A percentile compares a stretch with the other conserved stretches of the same genome.
Conservation (phyloP, 2,888 invertebrate genomes). For the Hedya salicella region DNA sequence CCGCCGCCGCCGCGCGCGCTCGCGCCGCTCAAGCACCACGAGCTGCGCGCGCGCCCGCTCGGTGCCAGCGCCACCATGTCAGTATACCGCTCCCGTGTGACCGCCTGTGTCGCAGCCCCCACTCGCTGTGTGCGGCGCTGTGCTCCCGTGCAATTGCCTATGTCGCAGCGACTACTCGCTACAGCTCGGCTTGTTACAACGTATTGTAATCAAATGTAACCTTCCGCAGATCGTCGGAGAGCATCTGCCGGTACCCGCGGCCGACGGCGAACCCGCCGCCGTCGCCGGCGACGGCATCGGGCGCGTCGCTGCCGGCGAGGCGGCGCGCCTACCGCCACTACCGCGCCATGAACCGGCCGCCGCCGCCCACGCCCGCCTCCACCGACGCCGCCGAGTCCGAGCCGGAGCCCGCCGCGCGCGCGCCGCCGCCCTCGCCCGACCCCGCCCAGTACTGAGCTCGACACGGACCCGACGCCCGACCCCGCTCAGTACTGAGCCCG, state of each 20-base stretch:
- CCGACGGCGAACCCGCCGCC: conserved; percentile 95
- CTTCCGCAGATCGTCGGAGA: conserved; percentile 85
- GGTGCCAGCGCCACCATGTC: too few species aligned
- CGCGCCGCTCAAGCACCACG: too few species aligned
- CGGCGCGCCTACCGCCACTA: conserved; percentile 92
- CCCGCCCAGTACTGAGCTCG: conserved; percentile 57
- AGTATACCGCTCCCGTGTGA: too few species aligned
- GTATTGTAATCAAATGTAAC: too few species aligned
- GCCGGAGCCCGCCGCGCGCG: conserved; percentile 89
- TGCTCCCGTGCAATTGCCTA: too few species aligned
- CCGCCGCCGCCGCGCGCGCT: too few species aligned
- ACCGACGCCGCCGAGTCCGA: conserved; percentile 97
- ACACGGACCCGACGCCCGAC: conserved; percentile 91
- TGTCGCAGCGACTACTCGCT: too few species aligned
- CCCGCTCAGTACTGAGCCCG: conserved; percentile 57
- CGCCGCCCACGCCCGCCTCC: conserved; percentile 97
- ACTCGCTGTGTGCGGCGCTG: too few species aligned
- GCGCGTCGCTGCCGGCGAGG: conserved; percentile 88
- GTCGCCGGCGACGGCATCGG: conserved; percentile 84
- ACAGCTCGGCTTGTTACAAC: too few species aligned
- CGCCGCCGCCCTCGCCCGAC: conserved; percentile 95
- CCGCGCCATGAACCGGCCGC: conserved; percentile 93
- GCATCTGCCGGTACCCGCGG: conserved; percentile 89
- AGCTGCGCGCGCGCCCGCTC: too few species aligned
- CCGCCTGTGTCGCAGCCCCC: too few species aligned